These are phyloP conservation scores for Thymelicus acteon DNA, from an alignment of 2,888 invertebrate species.

Conservation along the genomic window DNA sequence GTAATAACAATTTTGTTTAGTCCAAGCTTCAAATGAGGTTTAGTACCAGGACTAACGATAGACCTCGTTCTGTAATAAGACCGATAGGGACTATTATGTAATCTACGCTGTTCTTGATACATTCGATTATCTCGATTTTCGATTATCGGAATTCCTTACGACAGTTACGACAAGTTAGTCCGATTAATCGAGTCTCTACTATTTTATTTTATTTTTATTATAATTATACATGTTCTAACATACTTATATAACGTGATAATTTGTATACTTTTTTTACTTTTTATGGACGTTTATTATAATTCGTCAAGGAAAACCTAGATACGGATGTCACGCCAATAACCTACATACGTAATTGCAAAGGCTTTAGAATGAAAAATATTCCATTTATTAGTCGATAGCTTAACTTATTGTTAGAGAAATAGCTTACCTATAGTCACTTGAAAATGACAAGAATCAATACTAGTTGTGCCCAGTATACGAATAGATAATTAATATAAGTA, in stretches of 20 bases:
- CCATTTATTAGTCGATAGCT: constrained; percentile 83
- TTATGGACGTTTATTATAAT: constrained; percentile 7
- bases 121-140: no score
- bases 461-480: constrained; percentile 86
- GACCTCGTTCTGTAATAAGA: no score
- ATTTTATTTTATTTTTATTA: background rate
- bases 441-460: constrained; percentile 83
- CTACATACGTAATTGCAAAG: constrained; percentile 81
- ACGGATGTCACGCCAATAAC: constrained; percentile 61
- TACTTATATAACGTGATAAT: constrained; percentile 24
- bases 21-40: no score
- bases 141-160: no score
- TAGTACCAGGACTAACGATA: no score
- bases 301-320: constrained; percentile 15
- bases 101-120: no score
- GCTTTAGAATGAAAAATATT: constrained; percentile 81
- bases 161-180: no score
- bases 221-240: constrained; percentile 6
- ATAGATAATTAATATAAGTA: constrained; percentile 78
- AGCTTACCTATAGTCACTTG: constrained; percentile 83
- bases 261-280: constrained; percentile 23
- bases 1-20: no score
- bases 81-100: no score
- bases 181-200: no score
- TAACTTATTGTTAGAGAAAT: constrained; percentile 82